Evolutionary conservation across 1,140 invertebrate genomes (phyloP).

Genomic region (Heliconius hermathena): DNA sequence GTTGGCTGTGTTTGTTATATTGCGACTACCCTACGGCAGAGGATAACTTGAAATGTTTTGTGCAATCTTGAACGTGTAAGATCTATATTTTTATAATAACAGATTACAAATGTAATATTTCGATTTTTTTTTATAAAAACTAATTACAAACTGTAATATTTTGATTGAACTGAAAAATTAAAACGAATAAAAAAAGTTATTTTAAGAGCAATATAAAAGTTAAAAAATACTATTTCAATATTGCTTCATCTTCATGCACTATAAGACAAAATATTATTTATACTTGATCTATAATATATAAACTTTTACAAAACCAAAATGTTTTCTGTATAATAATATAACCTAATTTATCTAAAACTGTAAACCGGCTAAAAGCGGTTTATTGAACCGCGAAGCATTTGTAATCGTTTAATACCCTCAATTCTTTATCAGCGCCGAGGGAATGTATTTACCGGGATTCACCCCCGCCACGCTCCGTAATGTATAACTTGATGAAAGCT

Average conservation of each 20-base stretch:
- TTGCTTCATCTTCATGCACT: too few relatives aligned
- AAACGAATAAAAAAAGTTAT: too few relatives aligned
- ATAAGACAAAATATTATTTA: background rate
- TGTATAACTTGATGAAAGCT: slow-evolving; percentile 69
- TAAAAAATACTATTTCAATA: too few relatives aligned
- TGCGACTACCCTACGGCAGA: background rate
- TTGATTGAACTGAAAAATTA: too few relatives aligned
- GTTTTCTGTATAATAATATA: slow-evolving; percentile 14
- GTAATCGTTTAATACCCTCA: slow-evolving; percentile 82
- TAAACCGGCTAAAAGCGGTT: slow-evolving; percentile 65
- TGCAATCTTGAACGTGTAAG: too few relatives aligned
- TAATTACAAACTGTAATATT: too few relatives aligned
- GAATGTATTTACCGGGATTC: slow-evolving; percentile 52
- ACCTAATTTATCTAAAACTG: slow-evolving; percentile 65
- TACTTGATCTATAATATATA: background rate
- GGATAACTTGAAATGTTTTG: background rate
- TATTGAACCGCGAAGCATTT: slow-evolving; percentile 80
- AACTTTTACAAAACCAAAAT: background rate
- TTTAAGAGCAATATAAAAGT: too few relatives aligned
- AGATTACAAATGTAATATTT: too few relatives aligned
- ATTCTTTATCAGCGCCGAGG: slow-evolving; percentile 79
- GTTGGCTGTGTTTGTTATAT: background rate
- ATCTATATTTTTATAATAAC: background rate
- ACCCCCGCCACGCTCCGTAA: slow-evolving; percentile 52
- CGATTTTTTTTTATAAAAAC: too few relatives aligned